Percentiles rank a stretch among this genome's conserved stretches.
Evolutionary conservation across 2,113 vertebrate genomes (phyloP).

Genomic region (Oriolus oriolus): DNA sequence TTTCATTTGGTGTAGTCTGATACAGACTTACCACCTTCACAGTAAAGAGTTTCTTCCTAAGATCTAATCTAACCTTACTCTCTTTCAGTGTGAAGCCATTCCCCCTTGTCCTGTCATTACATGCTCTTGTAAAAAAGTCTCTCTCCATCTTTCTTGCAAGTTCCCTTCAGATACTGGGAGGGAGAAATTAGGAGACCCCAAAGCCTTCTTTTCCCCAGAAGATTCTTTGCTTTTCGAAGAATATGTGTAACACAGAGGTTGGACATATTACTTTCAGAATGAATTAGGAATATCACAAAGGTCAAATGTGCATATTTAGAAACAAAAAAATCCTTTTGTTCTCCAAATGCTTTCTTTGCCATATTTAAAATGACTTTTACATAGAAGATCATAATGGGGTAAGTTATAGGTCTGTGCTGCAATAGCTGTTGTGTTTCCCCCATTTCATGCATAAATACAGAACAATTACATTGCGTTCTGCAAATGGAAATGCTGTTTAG

Average conservation of each 20-base stretch:
- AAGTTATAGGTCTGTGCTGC: neutral
- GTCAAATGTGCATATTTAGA: neutral
- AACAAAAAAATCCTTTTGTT: neutral
- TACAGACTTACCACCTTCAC: neutral
- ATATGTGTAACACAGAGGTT: neutral
- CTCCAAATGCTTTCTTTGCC: neutral
- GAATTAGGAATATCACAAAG: neutral
- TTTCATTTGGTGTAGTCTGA: neutral
- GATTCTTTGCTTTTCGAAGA: neutral
- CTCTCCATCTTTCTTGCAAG: neutral
- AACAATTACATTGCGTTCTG: accelerated
- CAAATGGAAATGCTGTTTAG: neutral
- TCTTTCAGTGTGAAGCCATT: neutral
- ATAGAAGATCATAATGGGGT: neutral
- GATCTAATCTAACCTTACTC: neutral
- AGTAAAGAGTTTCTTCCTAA: neutral
- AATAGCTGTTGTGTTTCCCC: neutral
- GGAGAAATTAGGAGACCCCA: neutral
- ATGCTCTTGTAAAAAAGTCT: neutral
- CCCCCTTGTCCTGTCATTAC: neutral
- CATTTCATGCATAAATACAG: neutral
- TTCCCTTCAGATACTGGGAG: neutral
- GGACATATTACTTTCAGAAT: neutral
- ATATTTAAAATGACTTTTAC: neutral
- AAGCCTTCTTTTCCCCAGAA: neutral